These are phyloP conservation scores for Pyrgus malvae DNA, from an alignment of 2,888 invertebrate species.

Conservation along the genomic window DNA sequence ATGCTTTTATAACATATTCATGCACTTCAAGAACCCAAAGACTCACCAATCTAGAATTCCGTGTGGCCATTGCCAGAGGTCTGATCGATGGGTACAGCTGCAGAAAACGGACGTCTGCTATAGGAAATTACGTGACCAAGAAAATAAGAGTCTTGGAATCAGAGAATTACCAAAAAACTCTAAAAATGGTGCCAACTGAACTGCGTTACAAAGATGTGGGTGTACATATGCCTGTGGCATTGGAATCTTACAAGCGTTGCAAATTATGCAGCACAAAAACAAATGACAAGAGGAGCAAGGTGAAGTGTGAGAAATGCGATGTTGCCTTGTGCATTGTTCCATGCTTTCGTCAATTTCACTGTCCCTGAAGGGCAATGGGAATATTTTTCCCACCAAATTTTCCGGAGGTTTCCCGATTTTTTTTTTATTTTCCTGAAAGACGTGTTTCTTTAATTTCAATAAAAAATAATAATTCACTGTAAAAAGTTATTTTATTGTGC, in stretches of 20 bases:
- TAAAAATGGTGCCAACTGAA: background rate
- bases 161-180: background rate
- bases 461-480: no score
- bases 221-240: background rate
- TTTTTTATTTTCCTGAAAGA: no score
- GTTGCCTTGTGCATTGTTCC: background rate
- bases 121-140: background rate
- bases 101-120: background rate
- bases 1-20: conserved; percentile 35
- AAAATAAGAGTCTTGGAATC: background rate
- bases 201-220: background rate
- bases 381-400: no score
- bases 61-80: conserved; percentile 34
- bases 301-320: background rate
- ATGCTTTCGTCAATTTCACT: background rate
- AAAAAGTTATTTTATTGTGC: no score
- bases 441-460: no score
- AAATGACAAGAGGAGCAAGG: background rate
- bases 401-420: no score
- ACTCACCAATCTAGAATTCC: conserved; percentile 37
- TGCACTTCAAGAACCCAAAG: conserved; percentile 27
- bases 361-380: background rate
- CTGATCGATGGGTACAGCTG: conserved; percentile 31
- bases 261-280: background rate
- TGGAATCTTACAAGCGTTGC: background rate